phyloP scores from a whole-genome alignment of 2,797 vertebrate species.

The Pygocentrus nattereri region DNA sequence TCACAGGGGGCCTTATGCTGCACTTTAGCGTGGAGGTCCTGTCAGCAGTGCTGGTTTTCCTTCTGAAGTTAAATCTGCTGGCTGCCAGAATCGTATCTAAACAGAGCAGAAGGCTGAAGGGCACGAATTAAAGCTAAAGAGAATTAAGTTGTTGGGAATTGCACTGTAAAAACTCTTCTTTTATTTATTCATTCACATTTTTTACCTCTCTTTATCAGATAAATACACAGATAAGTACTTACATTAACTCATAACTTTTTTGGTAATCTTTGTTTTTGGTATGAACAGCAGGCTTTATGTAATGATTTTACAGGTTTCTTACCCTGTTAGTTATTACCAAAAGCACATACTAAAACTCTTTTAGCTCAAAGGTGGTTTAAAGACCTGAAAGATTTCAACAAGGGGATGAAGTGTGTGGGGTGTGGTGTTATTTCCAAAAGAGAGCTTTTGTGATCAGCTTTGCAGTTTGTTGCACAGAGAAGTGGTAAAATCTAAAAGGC shows the following conservation, averaged over 20 bases:
- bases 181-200: too few species aligned
- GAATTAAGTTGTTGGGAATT: neutral
- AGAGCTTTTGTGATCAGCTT: neutral
- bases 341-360: neutral
- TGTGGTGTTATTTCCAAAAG: neutral
- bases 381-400: neutral
- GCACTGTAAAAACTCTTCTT: neutral
- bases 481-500: neutral
- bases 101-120: neutral
- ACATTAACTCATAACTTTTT: neutral
- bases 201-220: too few species aligned
- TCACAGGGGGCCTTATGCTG: conserved; percentile 7
- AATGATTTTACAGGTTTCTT: too few species aligned
- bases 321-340: too few species aligned
- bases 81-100: neutral
- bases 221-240: neutral
- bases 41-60: neutral
- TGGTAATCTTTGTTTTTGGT: rapidly evolving
- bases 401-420: neutral
- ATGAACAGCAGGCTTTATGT: too few species aligned
- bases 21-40: neutral
- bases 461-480: neutral
- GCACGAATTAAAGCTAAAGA: neutral
- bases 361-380: neutral
- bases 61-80: neutral